These are phyloP conservation scores for Morone saxatilis DNA, from an alignment of 2,113 vertebrate genomes.

Conservation along the genomic window DNA sequence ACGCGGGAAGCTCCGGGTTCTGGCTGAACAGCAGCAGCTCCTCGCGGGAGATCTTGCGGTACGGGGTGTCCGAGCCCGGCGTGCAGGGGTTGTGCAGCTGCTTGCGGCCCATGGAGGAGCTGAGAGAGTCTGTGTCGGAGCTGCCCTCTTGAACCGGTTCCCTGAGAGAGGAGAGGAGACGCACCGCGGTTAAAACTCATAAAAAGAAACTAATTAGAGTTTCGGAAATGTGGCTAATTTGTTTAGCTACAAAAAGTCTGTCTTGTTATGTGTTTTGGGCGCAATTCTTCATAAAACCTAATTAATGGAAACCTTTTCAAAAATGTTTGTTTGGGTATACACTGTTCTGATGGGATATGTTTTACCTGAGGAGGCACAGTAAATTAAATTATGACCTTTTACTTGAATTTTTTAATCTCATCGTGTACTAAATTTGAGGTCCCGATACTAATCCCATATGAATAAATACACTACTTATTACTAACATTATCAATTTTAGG, in stretches of 20 bases:
- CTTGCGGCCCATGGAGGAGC: constrained; percentile 90
- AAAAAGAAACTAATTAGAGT: too few species aligned
- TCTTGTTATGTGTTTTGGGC: neutral
- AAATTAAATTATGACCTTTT: neutral
- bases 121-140: constrained; percentile 94
- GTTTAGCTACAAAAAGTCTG: neutral
- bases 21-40: constrained; percentile 91
- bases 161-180: constrained; percentile 70
- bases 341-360: neutral
- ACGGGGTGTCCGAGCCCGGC: constrained; percentile 88
- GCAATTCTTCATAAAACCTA: neutral
- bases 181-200: neutral
- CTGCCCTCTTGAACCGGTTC: constrained; percentile 88
- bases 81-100: constrained; percentile 87
- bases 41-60: constrained; percentile 91
- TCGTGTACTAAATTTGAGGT: too few species aligned
- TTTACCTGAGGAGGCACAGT: neutral
- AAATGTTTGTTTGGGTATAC: neutral
- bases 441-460: too few species aligned
- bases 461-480: too few species aligned
- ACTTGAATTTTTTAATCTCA: too few species aligned
- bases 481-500: too few species aligned
- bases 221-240: neutral
- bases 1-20: constrained; percentile 77
- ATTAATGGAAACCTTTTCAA: neutral